Conservation (phyloP, 2,113 vertebrate species). For the Trichomycterus rosablanca region DNA sequence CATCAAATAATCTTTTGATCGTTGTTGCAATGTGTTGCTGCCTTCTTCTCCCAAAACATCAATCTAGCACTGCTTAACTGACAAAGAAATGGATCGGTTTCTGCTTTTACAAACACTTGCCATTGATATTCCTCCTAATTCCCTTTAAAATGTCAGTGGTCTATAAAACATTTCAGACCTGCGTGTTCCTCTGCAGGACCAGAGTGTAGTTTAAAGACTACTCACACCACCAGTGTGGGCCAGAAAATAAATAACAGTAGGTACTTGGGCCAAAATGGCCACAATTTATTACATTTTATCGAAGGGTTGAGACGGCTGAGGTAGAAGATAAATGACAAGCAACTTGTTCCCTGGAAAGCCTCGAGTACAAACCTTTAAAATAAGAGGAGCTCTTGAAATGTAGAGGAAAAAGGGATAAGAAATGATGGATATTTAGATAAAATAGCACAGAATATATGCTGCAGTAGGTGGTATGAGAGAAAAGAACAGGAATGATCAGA, state of each 20-base stretch:
- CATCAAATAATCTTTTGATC: too few relatives aligned
- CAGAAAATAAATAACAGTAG: slow-evolving; percentile 37
- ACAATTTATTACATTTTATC: slow-evolving; percentile 40
- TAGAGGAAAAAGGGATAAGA: not conserved
- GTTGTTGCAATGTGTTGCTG: too few relatives aligned
- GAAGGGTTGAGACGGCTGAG: slow-evolving; percentile 34
- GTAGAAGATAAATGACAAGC: slow-evolving; percentile 12
- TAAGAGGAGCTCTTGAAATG: not conserved
- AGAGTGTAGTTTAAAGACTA: slow-evolving; percentile 30
- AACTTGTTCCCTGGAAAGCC: not conserved
- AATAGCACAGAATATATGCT: not conserved
- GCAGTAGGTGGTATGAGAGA: not conserved
- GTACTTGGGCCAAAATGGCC: too few relatives aligned
- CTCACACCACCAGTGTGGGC: slow-evolving; percentile 43
- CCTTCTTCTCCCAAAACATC: too few relatives aligned
- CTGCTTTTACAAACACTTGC: too few relatives aligned
- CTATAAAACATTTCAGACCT: slow-evolving; percentile 27
- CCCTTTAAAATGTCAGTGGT: slow-evolving; percentile 35
- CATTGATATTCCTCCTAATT: slow-evolving; percentile 35
- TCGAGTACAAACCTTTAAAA: slow-evolving; percentile 3
- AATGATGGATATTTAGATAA: not conserved
- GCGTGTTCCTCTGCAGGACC: slow-evolving; percentile 18
- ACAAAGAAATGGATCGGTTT: too few relatives aligned
- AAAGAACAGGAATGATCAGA: not conserved
- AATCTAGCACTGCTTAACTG: too few relatives aligned